Evolutionary conservation across 2,797 vertebrate species (phyloP), one percentile per base, ranked within the genome.

Genomic region (Lacerta agilis): DNA sequence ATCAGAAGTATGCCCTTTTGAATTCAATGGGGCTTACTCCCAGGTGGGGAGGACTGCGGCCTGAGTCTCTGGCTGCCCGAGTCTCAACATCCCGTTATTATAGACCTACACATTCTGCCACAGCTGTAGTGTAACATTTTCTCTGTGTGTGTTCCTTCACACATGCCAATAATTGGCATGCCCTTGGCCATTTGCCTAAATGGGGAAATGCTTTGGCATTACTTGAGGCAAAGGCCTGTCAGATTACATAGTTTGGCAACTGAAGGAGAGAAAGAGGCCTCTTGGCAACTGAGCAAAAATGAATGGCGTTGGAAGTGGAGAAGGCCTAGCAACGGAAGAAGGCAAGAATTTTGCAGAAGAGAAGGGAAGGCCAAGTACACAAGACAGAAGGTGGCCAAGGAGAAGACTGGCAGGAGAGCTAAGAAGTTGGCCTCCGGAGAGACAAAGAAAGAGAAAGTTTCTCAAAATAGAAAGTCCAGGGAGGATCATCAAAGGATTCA

Each of bases 401-500:
- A 83, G 91, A 93, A 91, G 94, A 93, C 91, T 95, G 94, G 93
- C 94, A 95, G 92, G 90, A 89, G 38, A 95, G 92, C 90, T 93
- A 94, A 92, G 93, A 88, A 88, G 83, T 85, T 93, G 82, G 83
- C 90, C 94, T 93, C 95, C 87, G 94, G 94, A 94, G 95, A 95
- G 88, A 92, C 91, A 86, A 91, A 95, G 92, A 92, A 91, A 94
- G 82, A 90, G 83, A 95, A 90, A 89, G 55, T 66, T 90, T 92
- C 94, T 83, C 88, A 94, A 96, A 96, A 95, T 95, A 95, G 95
- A 90, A 95, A 93, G 77, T 79, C 90, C 33, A 92, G 90, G 94
- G 92, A 92, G 89, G 91, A 88, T 94, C 95, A 95, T 96, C 95
- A 96, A 95, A 96, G 87, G 87, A 90, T 93, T 95, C 85, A 92